These are phyloP conservation scores for Drosophila chauvacae DNA, from an alignment of 1,140 invertebrate genomes.

Conservation along the genomic window DNA sequence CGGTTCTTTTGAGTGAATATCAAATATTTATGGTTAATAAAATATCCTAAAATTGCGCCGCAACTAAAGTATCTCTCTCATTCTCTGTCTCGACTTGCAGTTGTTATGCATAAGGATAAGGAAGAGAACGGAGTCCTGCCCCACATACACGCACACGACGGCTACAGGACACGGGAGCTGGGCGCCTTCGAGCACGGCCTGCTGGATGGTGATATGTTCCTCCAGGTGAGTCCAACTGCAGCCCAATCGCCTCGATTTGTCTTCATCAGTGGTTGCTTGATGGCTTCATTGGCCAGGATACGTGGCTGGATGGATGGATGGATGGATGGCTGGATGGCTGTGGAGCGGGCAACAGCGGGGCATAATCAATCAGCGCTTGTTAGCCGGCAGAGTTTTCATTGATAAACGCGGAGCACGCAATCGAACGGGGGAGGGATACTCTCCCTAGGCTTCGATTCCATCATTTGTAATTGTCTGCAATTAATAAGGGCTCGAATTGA, in stretches of 20 bases:
- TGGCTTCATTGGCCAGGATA: conserved; percentile 72
- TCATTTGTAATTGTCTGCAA: conserved; percentile 66
- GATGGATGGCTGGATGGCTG: background rate
- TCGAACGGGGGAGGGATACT: conserved; percentile 14
- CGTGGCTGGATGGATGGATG: conserved; percentile 17
- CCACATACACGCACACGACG: conserved; percentile 86
- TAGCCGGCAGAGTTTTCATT: conserved; percentile 38
- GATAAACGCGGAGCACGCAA: conserved; percentile 49
- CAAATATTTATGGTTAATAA: conserved; percentile 77
- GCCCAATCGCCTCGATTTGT: conserved; percentile 56
- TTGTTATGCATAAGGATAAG: conserved; percentile 96
- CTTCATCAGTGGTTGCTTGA: conserved; percentile 69
- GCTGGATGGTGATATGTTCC: conserved; percentile 96
- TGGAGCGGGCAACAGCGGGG: conserved; percentile 16
- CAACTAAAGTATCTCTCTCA: conserved; percentile 46
- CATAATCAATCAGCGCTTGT: conserved; percentile 76
- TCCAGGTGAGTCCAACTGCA: conserved; percentile 89
- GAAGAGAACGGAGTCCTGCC: conserved; percentile 89
- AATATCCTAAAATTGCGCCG: conserved; percentile 57
- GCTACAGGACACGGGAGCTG: conserved; percentile 90
- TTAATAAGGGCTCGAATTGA: conserved; percentile 61
- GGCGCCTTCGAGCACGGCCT: conserved; percentile 94
- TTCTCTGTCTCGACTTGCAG: conserved; percentile 87
- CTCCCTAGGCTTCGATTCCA: conserved; percentile 14
- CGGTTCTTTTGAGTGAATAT: conserved; percentile 31